Evolutionary conservation across 2,888 invertebrate species (phyloP).

Genomic region (Noctua fimbriata): DNA sequence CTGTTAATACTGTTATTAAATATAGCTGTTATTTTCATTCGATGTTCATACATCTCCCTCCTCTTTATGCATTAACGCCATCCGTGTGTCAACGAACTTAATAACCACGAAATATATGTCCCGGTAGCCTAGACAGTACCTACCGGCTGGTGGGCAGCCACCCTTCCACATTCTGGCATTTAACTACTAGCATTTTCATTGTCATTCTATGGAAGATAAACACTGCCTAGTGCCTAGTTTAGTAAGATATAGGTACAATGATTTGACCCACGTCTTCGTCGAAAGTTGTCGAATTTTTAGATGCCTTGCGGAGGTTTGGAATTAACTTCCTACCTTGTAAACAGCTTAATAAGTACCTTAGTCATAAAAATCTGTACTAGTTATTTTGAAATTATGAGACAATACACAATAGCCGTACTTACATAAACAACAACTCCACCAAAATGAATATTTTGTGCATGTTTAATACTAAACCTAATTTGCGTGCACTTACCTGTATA

Average conservation of each 20-base stretch:
- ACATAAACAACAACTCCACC: conserved; percentile 7
- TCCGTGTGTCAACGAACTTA: not conserved
- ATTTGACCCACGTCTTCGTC: not conserved
- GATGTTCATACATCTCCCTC: not conserved
- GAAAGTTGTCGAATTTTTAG: not conserved
- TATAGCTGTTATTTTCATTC: not conserved
- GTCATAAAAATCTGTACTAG: not conserved
- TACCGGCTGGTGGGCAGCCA: not conserved
- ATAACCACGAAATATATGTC: conserved; percentile 8
- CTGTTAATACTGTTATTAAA: not conserved
- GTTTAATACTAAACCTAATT: not conserved
- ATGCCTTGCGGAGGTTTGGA: not conserved
- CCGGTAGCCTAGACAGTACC: not conserved
- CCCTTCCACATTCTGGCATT: not conserved
- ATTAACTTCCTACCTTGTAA: not conserved
- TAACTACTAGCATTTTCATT: too few species aligned
- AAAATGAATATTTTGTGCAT: conserved; percentile 4
- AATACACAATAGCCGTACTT: conserved; percentile 10
- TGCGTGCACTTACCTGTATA: conserved; percentile 92
- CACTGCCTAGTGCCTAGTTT: not conserved
- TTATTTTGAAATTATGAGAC: not conserved
- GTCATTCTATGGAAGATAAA: not conserved
- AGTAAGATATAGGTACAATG: not conserved
- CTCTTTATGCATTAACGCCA: not conserved
- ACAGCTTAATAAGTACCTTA: not conserved